phyloP scores from a whole-genome alignment of 2,888 invertebrate genomes.

The Apotomis capreana region DNA sequence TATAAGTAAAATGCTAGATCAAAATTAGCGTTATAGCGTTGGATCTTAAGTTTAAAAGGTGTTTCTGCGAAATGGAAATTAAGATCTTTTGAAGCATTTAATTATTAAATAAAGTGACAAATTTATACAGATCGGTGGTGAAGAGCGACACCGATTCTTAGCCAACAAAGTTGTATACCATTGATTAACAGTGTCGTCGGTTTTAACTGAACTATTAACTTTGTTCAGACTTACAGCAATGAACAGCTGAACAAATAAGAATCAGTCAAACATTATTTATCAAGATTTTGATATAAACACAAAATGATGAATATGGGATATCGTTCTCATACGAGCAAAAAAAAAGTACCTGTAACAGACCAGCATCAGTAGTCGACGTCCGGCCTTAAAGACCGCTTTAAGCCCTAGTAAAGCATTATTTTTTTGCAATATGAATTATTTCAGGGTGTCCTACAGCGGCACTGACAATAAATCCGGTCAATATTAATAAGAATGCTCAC shows the following conservation, averaged over 20 bases:
- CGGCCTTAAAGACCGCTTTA: too few relatives aligned
- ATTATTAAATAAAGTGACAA: slow-evolving; percentile 2
- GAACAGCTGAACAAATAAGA: slow-evolving; percentile 21
- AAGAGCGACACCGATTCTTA: neutral
- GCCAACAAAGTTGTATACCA: neutral
- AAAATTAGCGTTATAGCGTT: neutral
- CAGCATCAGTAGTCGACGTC: too few relatives aligned
- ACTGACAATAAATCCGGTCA: too few relatives aligned
- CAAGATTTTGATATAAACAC: too few relatives aligned
- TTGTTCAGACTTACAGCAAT: neutral
- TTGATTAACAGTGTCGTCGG: neutral
- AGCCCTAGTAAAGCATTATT: too few relatives aligned
- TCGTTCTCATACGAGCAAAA: too few relatives aligned
- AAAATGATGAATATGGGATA: too few relatives aligned
- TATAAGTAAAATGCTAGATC: neutral
- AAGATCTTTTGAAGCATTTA: neutral
- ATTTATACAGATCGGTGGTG: slow-evolving; percentile 1
- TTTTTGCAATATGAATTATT: too few relatives aligned
- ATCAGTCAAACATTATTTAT: slow-evolving; percentile 1
- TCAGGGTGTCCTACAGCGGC: too few relatives aligned
- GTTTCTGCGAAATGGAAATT: neutral
- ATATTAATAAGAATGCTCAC: neutral
- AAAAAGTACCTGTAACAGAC: too few relatives aligned
- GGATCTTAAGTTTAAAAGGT: neutral
- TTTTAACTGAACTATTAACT: slow-evolving; percentile 5